Evolutionary conservation across 2,113 vertebrate species (phyloP), one percentile per base, ranked within the genome.

Genomic region (Poecilia latipinna): DNA sequence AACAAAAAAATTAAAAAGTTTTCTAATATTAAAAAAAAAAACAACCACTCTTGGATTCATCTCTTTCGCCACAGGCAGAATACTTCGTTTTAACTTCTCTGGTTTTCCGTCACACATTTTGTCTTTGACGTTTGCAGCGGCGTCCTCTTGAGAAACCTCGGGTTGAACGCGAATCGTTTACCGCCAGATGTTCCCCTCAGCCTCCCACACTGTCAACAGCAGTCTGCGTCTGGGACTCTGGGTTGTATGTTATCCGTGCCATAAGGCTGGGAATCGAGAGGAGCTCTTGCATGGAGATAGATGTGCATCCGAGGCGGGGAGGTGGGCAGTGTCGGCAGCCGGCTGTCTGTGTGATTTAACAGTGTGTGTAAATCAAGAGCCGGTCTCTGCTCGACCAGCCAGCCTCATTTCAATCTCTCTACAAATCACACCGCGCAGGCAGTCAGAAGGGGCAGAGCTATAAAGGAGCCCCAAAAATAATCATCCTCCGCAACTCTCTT

Each of bases 291-390:
- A 12, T 61, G 57, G 79, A 83, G 88, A 90, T 86, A 80, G 85
- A 91, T 91, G 76, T 86, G 85, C 72, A 79, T 79, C 82, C 73
- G 84, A 82, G 87, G 81, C 64, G 67, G 69, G 69, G 68, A 71
- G 66, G 90, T 80, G 85, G 79, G 82, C 79, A 77, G 77, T 26
- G 72, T 72, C 82, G 68, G 89, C 85, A 88, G 86, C 84, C 88
- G 65, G 82, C 91, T 90, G 90, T 93, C 91, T 88, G 65, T 80
- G 88, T 91, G 93, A 95, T 94, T 95, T 94, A 94, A 83, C 83
- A 57, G 78, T 48, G 79, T 19, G 80, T 78, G 83, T 94, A 95
- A 93, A 94, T 95, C 92, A 94, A 78, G 66, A 77, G 74, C 69
- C 79, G 70, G 82, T 72, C 89, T 83, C 78, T 73, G 86, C 74